A percentile compares a stretch with the other conserved stretches of the same genome.
Evolutionary conservation across 2,888 invertebrate genomes (phyloP).

Genomic region (Epirrita christyi): DNA sequence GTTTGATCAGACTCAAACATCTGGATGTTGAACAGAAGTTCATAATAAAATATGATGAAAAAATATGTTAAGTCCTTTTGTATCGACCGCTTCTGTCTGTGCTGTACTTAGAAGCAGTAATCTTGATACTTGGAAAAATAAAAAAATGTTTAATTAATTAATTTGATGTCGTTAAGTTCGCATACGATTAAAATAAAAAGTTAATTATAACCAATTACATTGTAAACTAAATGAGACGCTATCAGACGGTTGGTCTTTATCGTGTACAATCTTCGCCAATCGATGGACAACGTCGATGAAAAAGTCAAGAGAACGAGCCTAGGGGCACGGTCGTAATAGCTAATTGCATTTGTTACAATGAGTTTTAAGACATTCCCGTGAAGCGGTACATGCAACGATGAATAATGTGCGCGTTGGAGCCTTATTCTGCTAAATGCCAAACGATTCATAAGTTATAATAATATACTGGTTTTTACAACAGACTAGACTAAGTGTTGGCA

Average conservation of each 20-base stretch:
- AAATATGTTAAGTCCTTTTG: conserved; percentile 84
- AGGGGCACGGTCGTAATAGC: conserved; percentile 48
- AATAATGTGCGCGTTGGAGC: conserved; percentile 11
- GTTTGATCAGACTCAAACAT: conserved; percentile 82
- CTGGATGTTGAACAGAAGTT: conserved; percentile 84
- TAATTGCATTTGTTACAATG: conserved; percentile 64
- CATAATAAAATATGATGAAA: conserved; percentile 84
- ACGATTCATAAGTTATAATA: conserved; percentile 14
- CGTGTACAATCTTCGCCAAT: conserved; percentile 58
- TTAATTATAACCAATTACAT: conserved; percentile 26
- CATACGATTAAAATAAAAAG: conserved; percentile 24
- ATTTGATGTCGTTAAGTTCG: conserved; percentile 12
- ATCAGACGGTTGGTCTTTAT: conserved; percentile 55
- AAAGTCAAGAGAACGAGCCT: conserved; percentile 42
- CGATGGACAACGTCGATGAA: conserved; percentile 53
- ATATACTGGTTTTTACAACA: conserved; percentile 9
- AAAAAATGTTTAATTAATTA: conserved; percentile 16
- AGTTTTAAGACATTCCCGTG: conserved; percentile 13
- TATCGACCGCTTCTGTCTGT: conserved; percentile 77
- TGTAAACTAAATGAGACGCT: conserved; percentile 37
- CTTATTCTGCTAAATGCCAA: conserved; percentile 18
- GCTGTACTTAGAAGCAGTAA: conserved; percentile 43
- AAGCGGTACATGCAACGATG: conserved; percentile 1
- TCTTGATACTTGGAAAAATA: conserved; percentile 64
- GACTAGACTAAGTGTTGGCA: not conserved